Base-by-base conservation (phyloP, 2,113 vertebrate genomes). In the Scortum barcoo region DNA sequence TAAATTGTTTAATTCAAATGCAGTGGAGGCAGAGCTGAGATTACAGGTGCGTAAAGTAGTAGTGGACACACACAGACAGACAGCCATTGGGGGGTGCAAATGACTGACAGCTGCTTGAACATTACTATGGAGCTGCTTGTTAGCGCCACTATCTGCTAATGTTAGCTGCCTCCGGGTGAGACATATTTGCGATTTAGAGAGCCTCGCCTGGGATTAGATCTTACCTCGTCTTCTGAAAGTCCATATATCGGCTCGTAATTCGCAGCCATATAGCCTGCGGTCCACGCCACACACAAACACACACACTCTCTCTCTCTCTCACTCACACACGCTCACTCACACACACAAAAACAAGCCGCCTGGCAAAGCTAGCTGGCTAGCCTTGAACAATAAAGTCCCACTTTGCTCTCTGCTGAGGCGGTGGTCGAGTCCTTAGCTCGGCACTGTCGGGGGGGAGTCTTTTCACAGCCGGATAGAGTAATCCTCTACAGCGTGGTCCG, bases 171-270 rank as follows among this genome's bases (percentile, higher is more conserved):
- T 63, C 30, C 36, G 40, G 1, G 42, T 66, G 28, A 78, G 48
- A 77, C 16, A 65, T 13, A 33, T 8, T 51, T n/a, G n/a, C n/a
- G n/a, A n/a, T n/a, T n/a, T n/a, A n/a, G n/a, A n/a, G n/a, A n/a
- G n/a, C n/a, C n/a, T n/a, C n/a, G n/a, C n/a, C n/a, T 60, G 2
- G 4, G 0, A 36, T 33, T 36, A 1, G 46, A 77, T 30, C 94
- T 95, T 92, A 96, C 95, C 93, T 96, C 95, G 40, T 96, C 95
- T 89, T 96, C 95, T 81, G 95, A 95, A 86, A 96, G 95, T 90
- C 95, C 95, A 85, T 96, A 95, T 85, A 96, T 95, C 20, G 94
- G 95, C 74, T 96, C 95, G 82, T 82, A 88, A 91, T 90, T 95
- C 93, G 94, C 89, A 94, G 95, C 95, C 95, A 96, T 96, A 94